Conservation (phyloP, 2,888 invertebrate species). For the Drosophila mettleri region DNA sequence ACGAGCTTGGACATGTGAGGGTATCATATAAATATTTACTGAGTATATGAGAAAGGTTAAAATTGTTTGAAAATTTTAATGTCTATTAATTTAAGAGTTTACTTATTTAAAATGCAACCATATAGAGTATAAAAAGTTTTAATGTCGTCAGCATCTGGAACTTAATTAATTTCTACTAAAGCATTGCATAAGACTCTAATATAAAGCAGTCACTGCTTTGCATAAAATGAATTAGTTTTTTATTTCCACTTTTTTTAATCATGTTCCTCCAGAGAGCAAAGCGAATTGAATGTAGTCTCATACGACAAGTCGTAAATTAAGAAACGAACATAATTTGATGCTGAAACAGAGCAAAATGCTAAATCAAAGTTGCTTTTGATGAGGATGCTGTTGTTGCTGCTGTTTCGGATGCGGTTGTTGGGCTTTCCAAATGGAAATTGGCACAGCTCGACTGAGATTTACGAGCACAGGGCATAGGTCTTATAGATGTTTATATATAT, state of each 20-base stretch:
- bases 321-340: conserved; percentile 48
- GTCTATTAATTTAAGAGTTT: no score
- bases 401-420: conserved; percentile 23
- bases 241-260: conserved; percentile 20
- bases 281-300: conserved; percentile 58
- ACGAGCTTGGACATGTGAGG: no score
- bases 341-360: conserved; percentile 40
- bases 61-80: background rate
- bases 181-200: conserved; percentile 51
- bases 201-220: conserved; percentile 25
- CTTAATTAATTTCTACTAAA: conserved; percentile 47
- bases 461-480: conserved; percentile 51
- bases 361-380: conserved; percentile 43
- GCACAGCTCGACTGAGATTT: conserved; percentile 59
- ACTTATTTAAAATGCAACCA: background rate
- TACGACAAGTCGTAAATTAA: conserved; percentile 58
- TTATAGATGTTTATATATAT: conserved; percentile 31
- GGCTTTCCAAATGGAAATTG: conserved; percentile 65
- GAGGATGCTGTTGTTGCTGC: conserved; percentile 24
- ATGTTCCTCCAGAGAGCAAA: conserved; percentile 20
- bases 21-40: no score
- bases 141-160: conserved; percentile 29
- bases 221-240: conserved; percentile 40
- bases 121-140: conserved; percentile 4
- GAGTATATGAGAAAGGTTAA: background rate